Conservation (phyloP, 2,888 invertebrate genomes). For the Smittia aterrima region DNA sequence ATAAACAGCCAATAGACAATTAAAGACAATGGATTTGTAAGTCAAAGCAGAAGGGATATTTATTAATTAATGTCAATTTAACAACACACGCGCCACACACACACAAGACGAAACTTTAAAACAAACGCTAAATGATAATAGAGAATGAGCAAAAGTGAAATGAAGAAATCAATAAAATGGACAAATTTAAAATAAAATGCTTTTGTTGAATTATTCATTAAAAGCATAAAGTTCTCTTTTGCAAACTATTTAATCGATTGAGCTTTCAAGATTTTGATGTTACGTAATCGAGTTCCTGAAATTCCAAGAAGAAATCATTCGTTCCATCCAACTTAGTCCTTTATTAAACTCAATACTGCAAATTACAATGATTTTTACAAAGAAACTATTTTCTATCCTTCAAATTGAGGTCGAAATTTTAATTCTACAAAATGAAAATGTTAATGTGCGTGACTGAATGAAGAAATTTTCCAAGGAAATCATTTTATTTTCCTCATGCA, state of each 20-base stretch:
- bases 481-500: background rate
- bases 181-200: no score
- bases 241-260: no score
- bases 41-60: background rate
- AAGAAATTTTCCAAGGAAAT: background rate
- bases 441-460: conserved; percentile 1
- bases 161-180: background rate
- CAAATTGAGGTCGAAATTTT: no score
- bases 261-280: no score
- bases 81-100: background rate
- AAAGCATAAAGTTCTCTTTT: no score
- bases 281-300: no score
- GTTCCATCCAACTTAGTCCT: no score
- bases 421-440: background rate
- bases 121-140: background rate
- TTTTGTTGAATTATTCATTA: no score
- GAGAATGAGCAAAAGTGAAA: background rate
- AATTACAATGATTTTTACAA: no score
- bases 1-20: conserved; percentile 9
- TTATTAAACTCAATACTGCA: no score
- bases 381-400: no score
- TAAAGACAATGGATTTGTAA: conserved; percentile 14
- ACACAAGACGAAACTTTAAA: background rate
- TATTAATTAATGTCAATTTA: conserved; percentile 24
- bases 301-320: no score